Evolutionary conservation across 2,888 invertebrate species (phyloP), one percentile per base, ranked within the genome.

Genomic region (Byasa hedistus): DNA sequence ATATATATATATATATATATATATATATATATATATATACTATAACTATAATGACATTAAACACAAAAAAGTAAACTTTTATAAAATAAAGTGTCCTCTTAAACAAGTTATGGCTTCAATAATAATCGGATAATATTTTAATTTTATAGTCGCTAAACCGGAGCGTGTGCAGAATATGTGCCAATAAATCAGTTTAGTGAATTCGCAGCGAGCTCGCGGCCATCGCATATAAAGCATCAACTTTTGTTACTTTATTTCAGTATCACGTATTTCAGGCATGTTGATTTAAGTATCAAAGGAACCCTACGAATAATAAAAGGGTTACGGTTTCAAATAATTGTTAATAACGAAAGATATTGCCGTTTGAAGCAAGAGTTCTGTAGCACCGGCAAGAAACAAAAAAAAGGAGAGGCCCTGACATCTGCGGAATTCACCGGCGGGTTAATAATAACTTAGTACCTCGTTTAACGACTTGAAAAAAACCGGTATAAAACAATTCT

Each of bases 141-240:
- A 57, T 57, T 57, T 39, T 39, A 57, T 57, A 57, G 22, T 39
- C 32, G 39, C 21, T 57, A 22, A 57, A 57, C 48, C 57, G 39
- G 32, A 57, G n/a, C 57, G 32, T 57, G 57, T 57, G 57, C 32
- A 8, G 32, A n/a, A 36, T 36, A 57, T 57, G 32, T 56, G 56
- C 24, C 32, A 27, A 27, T 57, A 32, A n/a, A 32, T 32, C n/a
- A 19, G 32, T 57, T 57, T 32, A 57, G n/a, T 27, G 32, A 57
- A 24, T 57, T 32, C 32, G 19, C 36, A 8, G 36, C 36, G 3
- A 36, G 21, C 58, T 21, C 21, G 27, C 57, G 17, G 52, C 22
- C n/a, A 3, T 54, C 21, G 52, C 52, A 10, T 54, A 23, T 22
- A 12, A 54, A 54, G 22, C 22, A 12, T 54, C 52, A 48, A 54